Percentiles rank a stretch among this genome's conserved stretches.
Evolutionary conservation across 2,113 vertebrate species (phyloP).

Genomic region (Nettapus auritus): DNA sequence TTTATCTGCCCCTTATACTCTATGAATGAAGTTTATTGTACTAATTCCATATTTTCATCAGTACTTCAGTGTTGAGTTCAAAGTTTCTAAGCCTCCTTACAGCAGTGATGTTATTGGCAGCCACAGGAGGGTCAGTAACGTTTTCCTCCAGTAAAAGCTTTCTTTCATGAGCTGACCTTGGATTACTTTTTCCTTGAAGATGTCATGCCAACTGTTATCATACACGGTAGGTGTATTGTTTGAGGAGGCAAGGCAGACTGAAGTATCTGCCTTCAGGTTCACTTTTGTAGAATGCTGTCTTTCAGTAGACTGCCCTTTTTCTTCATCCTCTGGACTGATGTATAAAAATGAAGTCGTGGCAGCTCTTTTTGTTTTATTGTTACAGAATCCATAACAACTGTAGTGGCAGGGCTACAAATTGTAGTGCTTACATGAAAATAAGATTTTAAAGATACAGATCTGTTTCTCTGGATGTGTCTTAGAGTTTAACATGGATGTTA

Average conservation of each 20-base stretch:
- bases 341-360: not conserved
- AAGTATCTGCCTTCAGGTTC: not conserved
- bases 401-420: not conserved
- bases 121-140: not conserved
- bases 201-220: constrained; percentile 1
- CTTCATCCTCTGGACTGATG: not conserved
- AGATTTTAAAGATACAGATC: not conserved
- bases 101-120: not conserved
- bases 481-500: not conserved
- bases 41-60: not conserved
- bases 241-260: constrained; percentile 3
- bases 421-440: not conserved
- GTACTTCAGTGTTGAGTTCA: not conserved
- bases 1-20: not conserved
- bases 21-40: constrained; percentile 32
- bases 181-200: not conserved
- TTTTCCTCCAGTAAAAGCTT: constrained; percentile 4
- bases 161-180: constrained; percentile 50
- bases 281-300: not conserved
- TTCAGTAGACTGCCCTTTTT: not conserved
- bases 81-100: not conserved
- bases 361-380: not conserved
- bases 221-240: not conserved
- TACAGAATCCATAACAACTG: not conserved
- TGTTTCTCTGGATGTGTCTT: not conserved